Evolutionary conservation across 37 sponge, comb jelly and placozoan genomes (phyloP).

Genomic region (Cliona cf. orientalis): DNA sequence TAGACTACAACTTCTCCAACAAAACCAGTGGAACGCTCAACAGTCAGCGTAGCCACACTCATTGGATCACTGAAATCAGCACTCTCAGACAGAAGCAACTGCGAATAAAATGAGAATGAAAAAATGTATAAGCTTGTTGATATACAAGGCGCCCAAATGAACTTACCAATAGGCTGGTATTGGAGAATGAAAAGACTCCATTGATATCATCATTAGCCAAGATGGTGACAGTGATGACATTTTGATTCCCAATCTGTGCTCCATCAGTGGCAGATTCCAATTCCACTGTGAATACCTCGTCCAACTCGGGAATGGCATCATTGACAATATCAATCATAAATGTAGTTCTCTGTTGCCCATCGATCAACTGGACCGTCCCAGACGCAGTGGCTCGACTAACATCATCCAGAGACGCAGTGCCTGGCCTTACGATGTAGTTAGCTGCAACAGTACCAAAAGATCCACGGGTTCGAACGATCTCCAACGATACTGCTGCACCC

Average conservation of each 20-base stretch:
- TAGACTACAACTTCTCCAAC: constrained; percentile 71
- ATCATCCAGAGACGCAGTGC: constrained; percentile 58
- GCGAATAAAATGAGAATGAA: constrained; percentile 3
- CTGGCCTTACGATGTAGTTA: constrained; percentile 15
- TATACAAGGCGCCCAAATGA: not conserved
- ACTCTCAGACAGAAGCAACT: constrained; percentile 69
- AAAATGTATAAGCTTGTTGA: not conserved
- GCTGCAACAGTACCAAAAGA: constrained; percentile 74
- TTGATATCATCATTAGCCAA: constrained; percentile 84
- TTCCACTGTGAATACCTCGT: constrained; percentile 65
- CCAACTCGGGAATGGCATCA: constrained; percentile 76
- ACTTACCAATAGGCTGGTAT: constrained; percentile 66
- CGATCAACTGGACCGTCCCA: constrained; percentile 34
- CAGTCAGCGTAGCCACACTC: constrained; percentile 68
- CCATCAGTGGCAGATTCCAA: constrained; percentile 67
- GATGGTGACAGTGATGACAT: constrained; percentile 63
- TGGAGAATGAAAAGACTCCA: constrained; percentile 77
- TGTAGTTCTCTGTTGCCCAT: not conserved
- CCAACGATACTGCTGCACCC: constrained; percentile 11
- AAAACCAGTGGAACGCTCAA: constrained; percentile 47
- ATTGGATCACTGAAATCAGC: constrained; percentile 30
- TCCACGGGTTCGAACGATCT: constrained; percentile 56
- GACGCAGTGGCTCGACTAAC: constrained; percentile 12
- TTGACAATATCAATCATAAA: constrained; percentile 66
- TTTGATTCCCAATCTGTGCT: constrained; percentile 55